phyloP scores from a whole-genome alignment of 1,140 invertebrate genomes.

The Scaptomyza graminum region DNA sequence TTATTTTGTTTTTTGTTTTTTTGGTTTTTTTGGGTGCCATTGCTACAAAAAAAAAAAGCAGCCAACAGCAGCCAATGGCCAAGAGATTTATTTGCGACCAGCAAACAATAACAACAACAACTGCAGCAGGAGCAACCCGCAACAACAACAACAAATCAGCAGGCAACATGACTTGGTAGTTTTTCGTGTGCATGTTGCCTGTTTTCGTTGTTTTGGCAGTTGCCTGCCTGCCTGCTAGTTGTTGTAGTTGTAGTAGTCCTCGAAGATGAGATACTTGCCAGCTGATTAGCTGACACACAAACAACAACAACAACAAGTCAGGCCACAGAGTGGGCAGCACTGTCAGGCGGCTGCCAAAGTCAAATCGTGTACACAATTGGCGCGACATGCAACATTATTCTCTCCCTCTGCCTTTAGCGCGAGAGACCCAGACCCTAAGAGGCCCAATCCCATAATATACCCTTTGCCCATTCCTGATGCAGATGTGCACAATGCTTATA shows the following conservation, averaged over 20 bases:
- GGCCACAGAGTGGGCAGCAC: slow-evolving; percentile 70
- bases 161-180: slow-evolving; percentile 79
- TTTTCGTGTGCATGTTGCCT: slow-evolving; percentile 77
- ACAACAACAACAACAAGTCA: slow-evolving; percentile 42
- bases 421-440: slow-evolving; percentile 16
- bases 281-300: slow-evolving; percentile 82
- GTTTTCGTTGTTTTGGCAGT: slow-evolving; percentile 73
- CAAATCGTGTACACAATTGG: slow-evolving; percentile 83
- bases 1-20: slow-evolving; percentile 39
- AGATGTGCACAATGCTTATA: slow-evolving; percentile 5
- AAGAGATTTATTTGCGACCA: slow-evolving; percentile 74
- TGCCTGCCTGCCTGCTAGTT: slow-evolving; percentile 23
- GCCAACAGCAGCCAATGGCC: slow-evolving; percentile 57
- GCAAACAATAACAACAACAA: slow-evolving; percentile 45
- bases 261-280: slow-evolving; percentile 83
- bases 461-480: slow-evolving; percentile 32
- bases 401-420: slow-evolving; percentile 5
- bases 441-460: neutral
- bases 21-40: slow-evolving; percentile 61
- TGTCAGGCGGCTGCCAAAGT: slow-evolving; percentile 81
- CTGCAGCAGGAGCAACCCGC: slow-evolving; percentile 37
- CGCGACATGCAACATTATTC: slow-evolving; percentile 82
- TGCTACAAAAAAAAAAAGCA: slow-evolving; percentile 51
- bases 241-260: slow-evolving; percentile 62
- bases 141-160: slow-evolving; percentile 42